phyloP scores from a whole-genome alignment of 2,888 invertebrate species.

The Spodoptera littoralis region DNA sequence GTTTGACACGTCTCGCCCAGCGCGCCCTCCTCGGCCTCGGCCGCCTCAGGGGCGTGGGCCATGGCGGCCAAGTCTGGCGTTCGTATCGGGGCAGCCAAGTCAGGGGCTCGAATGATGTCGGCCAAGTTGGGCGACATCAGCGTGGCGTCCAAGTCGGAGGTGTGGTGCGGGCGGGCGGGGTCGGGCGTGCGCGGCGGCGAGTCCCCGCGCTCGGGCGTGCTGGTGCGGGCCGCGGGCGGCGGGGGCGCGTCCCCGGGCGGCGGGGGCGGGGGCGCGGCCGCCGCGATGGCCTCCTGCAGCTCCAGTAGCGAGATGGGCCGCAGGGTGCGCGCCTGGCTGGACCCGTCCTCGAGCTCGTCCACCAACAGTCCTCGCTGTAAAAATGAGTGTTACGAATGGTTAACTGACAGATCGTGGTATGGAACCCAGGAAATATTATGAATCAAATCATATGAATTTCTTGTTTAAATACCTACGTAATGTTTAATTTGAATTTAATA shows the following conservation, averaged over 20 bases:
- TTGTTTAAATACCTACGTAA: no score
- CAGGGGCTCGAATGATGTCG: constrained; percentile 4
- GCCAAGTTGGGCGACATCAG: neutral
- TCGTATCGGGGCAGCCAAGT: neutral
- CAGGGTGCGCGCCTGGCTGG: constrained; percentile 38
- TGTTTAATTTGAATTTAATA: no score
- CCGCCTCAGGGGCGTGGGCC: constrained; percentile 5
- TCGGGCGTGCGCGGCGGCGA: constrained; percentile 14
- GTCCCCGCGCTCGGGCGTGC: constrained; percentile 41
- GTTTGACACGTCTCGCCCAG: constrained; percentile 34
- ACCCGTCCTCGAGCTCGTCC: constrained; percentile 69
- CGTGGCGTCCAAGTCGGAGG: neutral
- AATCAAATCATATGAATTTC: no score
- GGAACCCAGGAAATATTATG: no score
- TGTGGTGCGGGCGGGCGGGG: neutral
- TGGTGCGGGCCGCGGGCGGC: constrained; percentile 28
- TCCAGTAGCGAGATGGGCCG: constrained; percentile 72
- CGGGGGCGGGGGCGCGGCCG: constrained; percentile 62
- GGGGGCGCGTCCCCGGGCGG: constrained; percentile 55
- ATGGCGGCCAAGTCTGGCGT: constrained; percentile 5
- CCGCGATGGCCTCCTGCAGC: constrained; percentile 76
- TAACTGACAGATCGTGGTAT: no score
- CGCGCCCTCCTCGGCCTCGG: constrained; percentile 23
- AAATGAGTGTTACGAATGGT: neutral
- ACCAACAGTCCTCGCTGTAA: constrained; percentile 74